Base-by-base conservation (phyloP, 2,888 invertebrate species). In the Argynnis bischoffii region DNA sequence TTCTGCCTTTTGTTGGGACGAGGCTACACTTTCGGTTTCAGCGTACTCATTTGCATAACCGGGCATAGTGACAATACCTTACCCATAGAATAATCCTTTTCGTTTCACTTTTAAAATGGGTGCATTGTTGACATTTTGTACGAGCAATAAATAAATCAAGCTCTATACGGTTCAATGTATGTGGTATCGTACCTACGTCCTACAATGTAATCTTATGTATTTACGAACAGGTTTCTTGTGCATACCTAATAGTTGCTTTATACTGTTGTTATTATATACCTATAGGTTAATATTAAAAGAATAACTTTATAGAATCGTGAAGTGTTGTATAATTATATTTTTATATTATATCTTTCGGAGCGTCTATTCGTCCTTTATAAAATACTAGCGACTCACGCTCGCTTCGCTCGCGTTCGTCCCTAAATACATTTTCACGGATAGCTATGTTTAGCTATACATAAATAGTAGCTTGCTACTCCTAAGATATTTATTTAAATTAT, bases 61-160 rank as follows among this genome's bases (percentile, higher is more conserved):
- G 89, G 89, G 85, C 80, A 77, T 76, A 75, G 64, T 73, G 72
- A 90, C 88, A 92, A 91, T 85, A 76, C 83, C 77, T 77, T 83
- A 87, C 88, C 89, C 88, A 87, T 90, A 87, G 81, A 78, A 82
- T 81, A 89, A 88, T 87, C 83, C 85, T 86, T 88, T 86, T 81
- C 87, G 89, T 90, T 92, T 90, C 89, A 90, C 88, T 90, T 90
- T 91, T 89, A 86, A 88, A 86, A 82, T 78, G 79, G 81, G 83
- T 79, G 82, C 83, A 88, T 91, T 92, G 91, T 90, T 90, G 89
- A 89, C 83, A 88, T 88, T 88, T 86, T 86, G 85, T 85, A 81
- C 74, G 79, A 81, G 88, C 79, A 89, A 92, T 92, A 91, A 92
- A 92, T 92, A 92, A 91, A 92, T 92, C 92, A 92, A 79, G 81